Evolutionary conservation across 2,797 vertebrate genomes (phyloP), one percentile per base, ranked within the genome.

Genomic region (Chaenodraco wilsoni): DNA sequence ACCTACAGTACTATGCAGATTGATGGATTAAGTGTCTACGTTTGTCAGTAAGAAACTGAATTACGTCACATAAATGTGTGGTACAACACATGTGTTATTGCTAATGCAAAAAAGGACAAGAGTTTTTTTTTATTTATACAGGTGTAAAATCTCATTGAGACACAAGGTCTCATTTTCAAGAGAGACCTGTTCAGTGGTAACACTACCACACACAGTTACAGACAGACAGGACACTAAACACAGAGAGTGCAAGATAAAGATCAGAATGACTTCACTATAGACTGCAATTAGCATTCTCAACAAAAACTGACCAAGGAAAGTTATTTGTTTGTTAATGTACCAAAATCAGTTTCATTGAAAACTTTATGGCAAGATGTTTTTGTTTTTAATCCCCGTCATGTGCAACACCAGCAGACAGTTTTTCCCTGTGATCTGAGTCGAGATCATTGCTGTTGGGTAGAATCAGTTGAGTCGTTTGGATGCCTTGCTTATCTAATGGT

Each of bases 381-480:
- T 50, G 23, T 50, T 72, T 71, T 54, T 12, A 46, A 69, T 46
- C 44, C 64, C 44, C 45, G 46, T 62, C 56, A 48, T 68, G 49
- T 70, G 52, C 48, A 81, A 55, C 58, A 84, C 55, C 74, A 77
- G 67, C 69, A 2, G 61, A 73, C 79, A 82, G 52, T 62, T 62
- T 76, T 79, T 45, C 77, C 73, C 61, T 69, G 54, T 15, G 69
- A 79, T 85, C 76, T 57, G 61, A 65, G 65, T 71, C 12, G 37
- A 69, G 65, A 86, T 89, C 77, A 62, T 64, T 68, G 85, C 84
- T 84, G 80, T 69, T 78, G 80, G 60, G 58, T 79, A 11, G 83
- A 84, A 86, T 87, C 82, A 74, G 80, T 85, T 85, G 86, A 89
- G 89, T 91, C 84, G 86, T 93, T 90, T 84, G 85, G 88, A 92